Conservation (phyloP, 2,888 invertebrate species). For the Thyatira batis region DNA sequence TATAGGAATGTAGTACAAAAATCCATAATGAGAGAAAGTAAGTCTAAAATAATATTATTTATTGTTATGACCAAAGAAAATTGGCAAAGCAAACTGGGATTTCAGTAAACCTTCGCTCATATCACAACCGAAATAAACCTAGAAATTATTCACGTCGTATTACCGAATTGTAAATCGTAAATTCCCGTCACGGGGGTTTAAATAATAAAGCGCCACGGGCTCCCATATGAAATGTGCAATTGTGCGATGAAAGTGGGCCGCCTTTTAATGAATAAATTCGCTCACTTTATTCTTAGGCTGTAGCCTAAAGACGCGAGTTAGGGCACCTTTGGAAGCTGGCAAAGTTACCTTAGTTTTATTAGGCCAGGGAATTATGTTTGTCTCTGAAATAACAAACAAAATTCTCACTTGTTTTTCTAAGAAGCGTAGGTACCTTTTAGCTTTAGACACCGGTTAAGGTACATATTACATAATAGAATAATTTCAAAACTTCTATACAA, state of each 20-base stretch:
- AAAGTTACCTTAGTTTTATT: background rate
- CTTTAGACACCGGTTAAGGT: too few species aligned
- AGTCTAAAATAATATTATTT: background rate
- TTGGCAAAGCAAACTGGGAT: background rate
- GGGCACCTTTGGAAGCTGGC: background rate
- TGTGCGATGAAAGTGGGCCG: slow-evolving; percentile 14
- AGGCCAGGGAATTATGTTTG: too few species aligned
- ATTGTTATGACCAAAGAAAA: background rate
- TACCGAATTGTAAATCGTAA: slow-evolving; percentile 49
- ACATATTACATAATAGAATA: too few species aligned
- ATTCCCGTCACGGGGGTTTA: slow-evolving; percentile 45
- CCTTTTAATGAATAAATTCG: slow-evolving; percentile 39
- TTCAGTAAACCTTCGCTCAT: background rate
- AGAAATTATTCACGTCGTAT: slow-evolving; percentile 31
- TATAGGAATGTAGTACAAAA: too few species aligned
- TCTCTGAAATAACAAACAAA: too few species aligned
- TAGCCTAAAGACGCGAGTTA: slow-evolving; percentile 9
- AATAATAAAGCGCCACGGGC: slow-evolving; percentile 38
- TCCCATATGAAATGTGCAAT: slow-evolving; percentile 27
- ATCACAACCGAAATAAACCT: slow-evolving; percentile 7
- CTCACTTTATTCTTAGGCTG: slow-evolving; percentile 27
- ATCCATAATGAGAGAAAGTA: background rate
- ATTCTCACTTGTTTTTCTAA: too few species aligned
- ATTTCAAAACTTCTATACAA: too few species aligned
- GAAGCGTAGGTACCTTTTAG: too few species aligned